These are phyloP conservation scores for Synanthedon tipuliformis DNA, from an alignment of 2,888 invertebrate genomes.

Conservation along the genomic window DNA sequence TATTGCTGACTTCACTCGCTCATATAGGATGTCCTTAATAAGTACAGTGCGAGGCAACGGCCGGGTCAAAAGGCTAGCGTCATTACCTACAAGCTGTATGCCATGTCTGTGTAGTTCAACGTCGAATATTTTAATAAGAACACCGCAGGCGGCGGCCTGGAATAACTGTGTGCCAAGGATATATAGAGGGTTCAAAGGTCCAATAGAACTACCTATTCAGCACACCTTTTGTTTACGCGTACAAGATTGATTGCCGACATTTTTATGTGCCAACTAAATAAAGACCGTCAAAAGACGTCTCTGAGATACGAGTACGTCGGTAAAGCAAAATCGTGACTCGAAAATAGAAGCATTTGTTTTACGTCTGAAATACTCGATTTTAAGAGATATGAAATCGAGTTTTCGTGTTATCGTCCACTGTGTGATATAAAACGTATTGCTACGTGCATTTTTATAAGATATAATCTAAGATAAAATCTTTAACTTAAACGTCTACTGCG, in stretches of 20 bases:
- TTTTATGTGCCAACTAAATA: background rate
- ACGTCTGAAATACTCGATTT: background rate
- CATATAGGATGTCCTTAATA: too few relatives aligned
- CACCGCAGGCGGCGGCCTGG: conserved; percentile 9
- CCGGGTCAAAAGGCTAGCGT: too few relatives aligned
- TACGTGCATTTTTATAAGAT: background rate
- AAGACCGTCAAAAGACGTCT: background rate
- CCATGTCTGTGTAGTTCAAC: too few relatives aligned
- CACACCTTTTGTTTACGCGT: background rate
- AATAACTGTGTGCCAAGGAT: conserved; percentile 3
- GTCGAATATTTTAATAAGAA: conserved; percentile 14
- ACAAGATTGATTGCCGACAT: background rate
- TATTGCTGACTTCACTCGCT: too few relatives aligned
- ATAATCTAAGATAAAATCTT: too few relatives aligned
- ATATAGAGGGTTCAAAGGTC: background rate
- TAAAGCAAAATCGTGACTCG: background rate
- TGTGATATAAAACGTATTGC: background rate
- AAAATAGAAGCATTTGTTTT: background rate
- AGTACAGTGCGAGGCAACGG: too few relatives aligned
- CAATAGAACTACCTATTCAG: background rate
- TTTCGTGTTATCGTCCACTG: background rate
- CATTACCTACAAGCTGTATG: too few relatives aligned
- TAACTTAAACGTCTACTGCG: too few relatives aligned
- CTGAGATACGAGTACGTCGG: background rate
- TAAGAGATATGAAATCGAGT: background rate